Evolutionary conservation across 1,140 invertebrate genomes (phyloP).

Genomic region (Cryptotermes secundus): DNA sequence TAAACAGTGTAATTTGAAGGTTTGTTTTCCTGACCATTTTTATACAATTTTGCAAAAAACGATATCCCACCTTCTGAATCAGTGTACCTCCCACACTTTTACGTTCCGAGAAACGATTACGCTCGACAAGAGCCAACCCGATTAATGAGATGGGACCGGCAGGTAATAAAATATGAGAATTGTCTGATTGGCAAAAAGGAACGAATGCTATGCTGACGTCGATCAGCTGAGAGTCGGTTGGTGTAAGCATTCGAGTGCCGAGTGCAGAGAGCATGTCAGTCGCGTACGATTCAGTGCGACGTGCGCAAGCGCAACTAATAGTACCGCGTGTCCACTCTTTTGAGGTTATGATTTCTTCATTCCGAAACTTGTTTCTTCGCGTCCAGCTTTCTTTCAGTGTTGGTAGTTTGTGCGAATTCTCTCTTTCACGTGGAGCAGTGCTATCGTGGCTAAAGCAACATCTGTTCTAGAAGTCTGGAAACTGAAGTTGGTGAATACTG

Average conservation of each 20-base stretch:
- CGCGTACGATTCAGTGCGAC: not conserved
- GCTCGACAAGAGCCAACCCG: not conserved
- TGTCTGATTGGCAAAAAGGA: not conserved
- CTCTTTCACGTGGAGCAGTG: no score
- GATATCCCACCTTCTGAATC: not conserved
- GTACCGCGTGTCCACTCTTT: not conserved
- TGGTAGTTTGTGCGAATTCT: no score
- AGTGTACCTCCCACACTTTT: not conserved
- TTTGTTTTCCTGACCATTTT: no score
- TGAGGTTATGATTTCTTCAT: no score
- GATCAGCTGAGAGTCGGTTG: not conserved
- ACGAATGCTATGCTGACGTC: not conserved
- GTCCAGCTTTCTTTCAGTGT: no score
- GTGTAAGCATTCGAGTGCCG: not conserved
- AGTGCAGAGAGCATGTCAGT: not conserved
- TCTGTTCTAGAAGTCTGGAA: not conserved
- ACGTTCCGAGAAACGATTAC: not conserved
- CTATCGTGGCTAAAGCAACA: not conserved
- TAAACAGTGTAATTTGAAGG: not conserved
- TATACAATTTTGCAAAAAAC: not conserved
- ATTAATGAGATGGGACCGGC: not conserved
- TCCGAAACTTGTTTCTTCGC: no score
- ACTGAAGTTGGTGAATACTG: not conserved
- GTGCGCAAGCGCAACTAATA: not conserved
- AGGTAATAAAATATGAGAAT: not conserved